Evolutionary conservation across 2,888 invertebrate species (phyloP), one percentile per base, ranked within the genome.

Genomic region (Pammene fasciana): DNA sequence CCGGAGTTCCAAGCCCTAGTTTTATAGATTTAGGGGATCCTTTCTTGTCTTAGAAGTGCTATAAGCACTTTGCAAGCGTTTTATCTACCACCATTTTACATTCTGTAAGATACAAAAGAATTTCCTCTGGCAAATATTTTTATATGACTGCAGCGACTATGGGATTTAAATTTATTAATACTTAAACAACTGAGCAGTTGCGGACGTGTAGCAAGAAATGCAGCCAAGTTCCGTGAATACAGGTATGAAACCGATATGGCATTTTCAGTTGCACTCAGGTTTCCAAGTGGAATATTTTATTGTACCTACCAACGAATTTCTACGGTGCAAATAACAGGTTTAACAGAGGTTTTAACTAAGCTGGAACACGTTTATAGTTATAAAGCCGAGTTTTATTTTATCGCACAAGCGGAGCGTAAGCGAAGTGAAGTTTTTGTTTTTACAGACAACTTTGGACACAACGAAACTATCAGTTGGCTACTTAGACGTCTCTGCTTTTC

Each of bases 251-350:
- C 62, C 62, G 62, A 50, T 50, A 41, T 50, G 62, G 50, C 61
- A 61, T 61, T 41, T 50, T 18, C 26, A 43, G 8, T 43, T 45
- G 45, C 59, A 14, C 45, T n/a, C 14, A 38, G 38, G 50, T 55
- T 65, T 65, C 34, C 65, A 9, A 55, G 50, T 52, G 62, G 41
- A 62, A 41, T 52, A 52, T 62, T 62, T 38, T 61, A 61, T 61
- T 61, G 18, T 50, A 18, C 36, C 34, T 50, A 18, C 36, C 34
- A 60, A 46, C 13, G 61, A 16, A 48, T 62, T 52, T 36, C 18
- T 26, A 48, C 18, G 11, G 16, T 60, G 50, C 48, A 36, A 61
- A 61, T 26, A 41, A 10, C 18, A 41, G 38, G 38, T 41, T 50
- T 38, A 18, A 16, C 16, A 7, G 48, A 36, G 48, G 11, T 61